These are phyloP conservation scores for Tachuris rubrigastra DNA, from an alignment of 2,113 vertebrate species.

Conservation along the genomic window DNA sequence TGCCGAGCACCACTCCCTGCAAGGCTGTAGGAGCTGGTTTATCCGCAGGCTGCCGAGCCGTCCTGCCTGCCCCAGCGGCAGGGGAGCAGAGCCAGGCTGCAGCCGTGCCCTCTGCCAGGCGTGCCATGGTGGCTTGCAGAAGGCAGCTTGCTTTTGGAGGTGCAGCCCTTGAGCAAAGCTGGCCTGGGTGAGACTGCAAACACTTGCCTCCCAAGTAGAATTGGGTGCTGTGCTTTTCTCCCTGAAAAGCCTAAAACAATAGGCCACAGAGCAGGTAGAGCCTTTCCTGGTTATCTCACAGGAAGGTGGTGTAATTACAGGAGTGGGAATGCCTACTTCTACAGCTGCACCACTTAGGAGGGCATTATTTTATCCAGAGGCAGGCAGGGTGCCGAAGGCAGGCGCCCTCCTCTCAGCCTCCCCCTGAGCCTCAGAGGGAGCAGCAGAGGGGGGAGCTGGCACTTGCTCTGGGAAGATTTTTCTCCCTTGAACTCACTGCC, in stretches of 20 bases:
- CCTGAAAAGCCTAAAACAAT: neutral
- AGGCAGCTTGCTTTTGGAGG: neutral
- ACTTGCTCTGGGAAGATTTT: slow-evolving; percentile 66
- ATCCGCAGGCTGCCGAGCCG: neutral
- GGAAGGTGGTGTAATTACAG: neutral
- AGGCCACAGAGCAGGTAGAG: slow-evolving; percentile 25
- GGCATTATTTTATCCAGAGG: neutral
- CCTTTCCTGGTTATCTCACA: neutral
- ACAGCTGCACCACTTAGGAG: neutral
- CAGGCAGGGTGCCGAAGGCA: slow-evolving; percentile 7
- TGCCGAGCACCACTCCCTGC: slow-evolving; percentile 23
- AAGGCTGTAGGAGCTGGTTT: slow-evolving; percentile 22
- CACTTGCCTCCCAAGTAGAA: neutral
- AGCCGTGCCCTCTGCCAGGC: neutral
- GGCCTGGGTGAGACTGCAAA: neutral
- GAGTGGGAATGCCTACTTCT: neutral
- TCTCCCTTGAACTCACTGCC: slow-evolving; percentile 58
- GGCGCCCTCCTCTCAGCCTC: neutral
- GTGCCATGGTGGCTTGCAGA: neutral
- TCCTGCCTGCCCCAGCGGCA: neutral
- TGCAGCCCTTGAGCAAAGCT: neutral
- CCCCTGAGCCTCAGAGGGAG: neutral
- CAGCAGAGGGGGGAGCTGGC: slow-evolving; percentile 39
- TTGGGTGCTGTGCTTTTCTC: neutral
- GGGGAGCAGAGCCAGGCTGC: neutral